Base-by-base conservation (phyloP, 1,140 invertebrate species). In the Cotesia typhae region DNA sequence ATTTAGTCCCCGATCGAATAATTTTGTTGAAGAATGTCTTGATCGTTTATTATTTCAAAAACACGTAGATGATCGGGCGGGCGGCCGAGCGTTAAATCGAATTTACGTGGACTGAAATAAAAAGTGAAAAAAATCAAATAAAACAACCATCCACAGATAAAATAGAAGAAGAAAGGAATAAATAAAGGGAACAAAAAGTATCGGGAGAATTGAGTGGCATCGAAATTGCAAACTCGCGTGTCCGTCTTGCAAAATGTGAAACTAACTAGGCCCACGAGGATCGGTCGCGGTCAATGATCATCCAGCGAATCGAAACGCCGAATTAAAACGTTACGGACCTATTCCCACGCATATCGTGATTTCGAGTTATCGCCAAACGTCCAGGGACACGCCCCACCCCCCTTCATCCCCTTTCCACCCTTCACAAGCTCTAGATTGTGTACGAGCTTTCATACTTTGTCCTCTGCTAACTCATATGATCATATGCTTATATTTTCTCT, bases 241-340 rank as follows among this genome's bases (percentile, higher is more conserved):
- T 57, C 67, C 53, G 37, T 71, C 53, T 59, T 37, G 63, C 37
- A 66, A 71, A 71, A 71, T 55, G 52, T n/a, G 20, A 59, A 55
- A 67, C 55, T 59, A 76, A 80, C 75, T 75, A 74, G 75, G 73
- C 69, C 53, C 72, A 77, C 67, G 74, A 76, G 76, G 74, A 80
- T 78, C 75, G 77, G 41, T 76, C 77, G 75, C 71, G 71, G 71
- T 72, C 71, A 72, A 72, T 72, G 71, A 72, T 72, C 65, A 67
- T 14, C 65, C 71, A 72, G 71, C 71, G 71, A 72, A 72, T 72
- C 71, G 71, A 70, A 74, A 74, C 55, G 72, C 51, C 67, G 72
- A 74, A 74, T 74, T 70, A 74, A 74, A 74, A 74, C 59, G 73
- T 74, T 67, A 70, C 73, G 68, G 68, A 60, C 64, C 65, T 71